These are phyloP conservation scores for Ennomos erosarius DNA, from an alignment of 2,888 invertebrate genomes.

Conservation along the genomic window DNA sequence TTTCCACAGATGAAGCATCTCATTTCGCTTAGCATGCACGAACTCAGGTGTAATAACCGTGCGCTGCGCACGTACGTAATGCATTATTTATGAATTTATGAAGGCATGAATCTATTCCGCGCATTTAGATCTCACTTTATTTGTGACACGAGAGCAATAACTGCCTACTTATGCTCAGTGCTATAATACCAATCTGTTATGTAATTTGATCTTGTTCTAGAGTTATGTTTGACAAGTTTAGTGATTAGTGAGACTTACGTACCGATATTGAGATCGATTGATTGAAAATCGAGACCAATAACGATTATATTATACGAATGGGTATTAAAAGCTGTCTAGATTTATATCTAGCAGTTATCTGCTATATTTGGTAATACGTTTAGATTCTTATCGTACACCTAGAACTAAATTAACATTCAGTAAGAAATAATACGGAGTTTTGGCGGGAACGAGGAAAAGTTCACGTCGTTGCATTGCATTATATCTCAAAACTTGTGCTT, in stretches of 20 bases:
- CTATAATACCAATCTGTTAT: constrained; percentile 18
- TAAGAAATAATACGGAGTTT: too few relatives aligned
- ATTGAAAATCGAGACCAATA: too few relatives aligned
- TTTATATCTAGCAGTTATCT: too few relatives aligned
- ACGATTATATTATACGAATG: too few relatives aligned
- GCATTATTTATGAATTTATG: constrained; percentile 74
- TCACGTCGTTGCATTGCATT: too few relatives aligned
- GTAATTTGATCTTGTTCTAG: constrained; percentile 7
- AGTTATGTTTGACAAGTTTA: not conserved
- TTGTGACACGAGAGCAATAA: constrained; percentile 27
- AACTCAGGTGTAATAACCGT: constrained; percentile 78
- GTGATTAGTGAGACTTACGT: not conserved
- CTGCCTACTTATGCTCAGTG: constrained; percentile 12
- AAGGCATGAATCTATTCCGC: constrained; percentile 32
- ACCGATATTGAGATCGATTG: too few relatives aligned
- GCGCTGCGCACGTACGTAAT: constrained; percentile 51
- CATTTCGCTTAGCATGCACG: constrained; percentile 60
- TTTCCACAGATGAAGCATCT: constrained; percentile 51
- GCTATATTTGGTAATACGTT: too few relatives aligned
- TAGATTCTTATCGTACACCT: too few relatives aligned
- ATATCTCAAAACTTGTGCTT: too few relatives aligned
- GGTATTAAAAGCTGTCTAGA: too few relatives aligned
- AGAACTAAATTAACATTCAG: too few relatives aligned
- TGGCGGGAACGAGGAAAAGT: too few relatives aligned
- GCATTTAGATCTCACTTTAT: constrained; percentile 36